Conservation (phyloP, 2,888 invertebrate genomes). For the Agelastica alni region DNA sequence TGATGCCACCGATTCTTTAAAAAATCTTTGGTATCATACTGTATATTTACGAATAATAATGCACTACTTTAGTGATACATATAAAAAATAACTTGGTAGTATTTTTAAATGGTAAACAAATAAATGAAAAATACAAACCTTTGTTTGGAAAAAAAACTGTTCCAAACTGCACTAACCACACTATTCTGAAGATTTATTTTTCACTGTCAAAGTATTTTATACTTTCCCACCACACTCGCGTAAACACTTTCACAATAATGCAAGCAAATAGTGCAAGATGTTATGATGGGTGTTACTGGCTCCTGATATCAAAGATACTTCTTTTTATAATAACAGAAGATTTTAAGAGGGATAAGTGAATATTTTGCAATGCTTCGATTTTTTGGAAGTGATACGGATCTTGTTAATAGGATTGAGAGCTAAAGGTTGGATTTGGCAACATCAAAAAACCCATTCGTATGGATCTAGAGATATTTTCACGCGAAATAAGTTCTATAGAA, state of each 20-base stretch:
- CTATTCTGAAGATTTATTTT: slow-evolving; percentile 6
- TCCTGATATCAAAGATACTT: slow-evolving; percentile 7
- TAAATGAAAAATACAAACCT: slow-evolving; percentile 13
- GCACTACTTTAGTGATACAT: too few relatives aligned
- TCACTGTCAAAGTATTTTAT: slow-evolving; percentile 15
- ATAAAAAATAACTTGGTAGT: too few relatives aligned
- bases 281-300: slow-evolving; percentile 7
- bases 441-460: too few relatives aligned
- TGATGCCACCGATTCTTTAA: too few relatives aligned
- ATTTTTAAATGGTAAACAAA: too few relatives aligned
- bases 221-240: slow-evolving; percentile 12
- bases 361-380: neutral
- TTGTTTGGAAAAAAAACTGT: neutral
- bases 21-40: too few relatives aligned
- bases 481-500: too few relatives aligned
- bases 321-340: slow-evolving; percentile 13
- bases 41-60: too few relatives aligned
- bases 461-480: neutral
- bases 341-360: slow-evolving; percentile 11
- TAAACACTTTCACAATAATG: slow-evolving; percentile 15
- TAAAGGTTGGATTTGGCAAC: too few relatives aligned
- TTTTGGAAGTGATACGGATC: slow-evolving; percentile 9
- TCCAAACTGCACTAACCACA: slow-evolving; percentile 10
- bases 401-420: too few relatives aligned
- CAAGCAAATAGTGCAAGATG: slow-evolving; percentile 14